Evolutionary conservation across 2,113 vertebrate species (phyloP).

Genomic region (Chascanopsetta lugubris): DNA sequence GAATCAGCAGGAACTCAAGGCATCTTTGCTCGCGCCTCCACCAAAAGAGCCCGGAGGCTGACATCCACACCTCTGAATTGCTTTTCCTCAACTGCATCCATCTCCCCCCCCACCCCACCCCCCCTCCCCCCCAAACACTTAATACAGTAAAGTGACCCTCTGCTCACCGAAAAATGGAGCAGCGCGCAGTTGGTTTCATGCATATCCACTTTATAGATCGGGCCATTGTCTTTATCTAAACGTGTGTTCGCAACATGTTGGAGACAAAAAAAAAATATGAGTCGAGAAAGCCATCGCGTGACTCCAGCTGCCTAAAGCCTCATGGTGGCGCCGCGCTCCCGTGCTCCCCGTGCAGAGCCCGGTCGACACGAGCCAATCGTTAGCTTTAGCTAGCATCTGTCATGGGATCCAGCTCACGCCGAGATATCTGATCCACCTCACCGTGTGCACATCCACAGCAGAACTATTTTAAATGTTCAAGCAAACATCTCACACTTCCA

Average conservation of each 20-base stretch:
- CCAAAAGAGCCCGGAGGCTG: conserved; percentile 38
- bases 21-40: conserved; percentile 37
- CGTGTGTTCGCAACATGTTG: conserved; percentile 9
- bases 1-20: conserved; percentile 44
- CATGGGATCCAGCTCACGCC: not conserved
- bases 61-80: conserved; percentile 46
- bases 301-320: conserved; percentile 20
- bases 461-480: not conserved
- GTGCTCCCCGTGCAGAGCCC: conserved; percentile 16
- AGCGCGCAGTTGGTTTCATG: not conserved
- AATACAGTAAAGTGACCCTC: conserved; percentile 22
- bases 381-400: not conserved
- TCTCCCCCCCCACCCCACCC: too few relatives aligned
- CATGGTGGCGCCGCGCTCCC: conserved; percentile 7
- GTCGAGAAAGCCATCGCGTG: not conserved
- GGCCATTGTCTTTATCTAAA: not conserved
- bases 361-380: conserved; percentile 13
- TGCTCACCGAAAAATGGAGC: conserved; percentile 1
- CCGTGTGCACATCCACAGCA: not conserved
- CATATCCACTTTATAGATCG: not conserved
- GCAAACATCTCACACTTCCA: not conserved
- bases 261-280: conserved; percentile 1
- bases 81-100: conserved; percentile 21
- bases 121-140: too few relatives aligned
- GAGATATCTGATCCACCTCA: not conserved